Evolutionary conservation across 1,140 invertebrate genomes (phyloP).

Genomic region (Drosophila hydei): DNA sequence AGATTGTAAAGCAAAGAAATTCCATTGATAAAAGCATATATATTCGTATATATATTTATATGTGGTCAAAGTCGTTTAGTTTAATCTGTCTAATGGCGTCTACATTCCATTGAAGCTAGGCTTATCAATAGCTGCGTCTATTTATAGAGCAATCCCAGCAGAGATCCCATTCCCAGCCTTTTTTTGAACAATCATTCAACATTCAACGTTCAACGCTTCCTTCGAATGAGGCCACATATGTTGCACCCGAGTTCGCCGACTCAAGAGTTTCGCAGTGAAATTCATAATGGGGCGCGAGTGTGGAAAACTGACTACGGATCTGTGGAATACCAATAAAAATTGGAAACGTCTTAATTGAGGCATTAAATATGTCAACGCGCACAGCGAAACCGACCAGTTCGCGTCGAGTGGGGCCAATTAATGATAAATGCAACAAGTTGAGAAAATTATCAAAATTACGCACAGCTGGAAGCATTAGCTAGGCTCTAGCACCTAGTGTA

Average conservation of each 20-base stretch:
- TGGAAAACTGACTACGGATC: conserved; percentile 30
- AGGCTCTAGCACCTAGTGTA: conserved; percentile 2
- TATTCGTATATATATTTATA: neutral
- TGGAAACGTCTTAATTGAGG: conserved; percentile 50
- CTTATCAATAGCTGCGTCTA: conserved; percentile 32
- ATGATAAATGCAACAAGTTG: conserved; percentile 40
- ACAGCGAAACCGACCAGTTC: conserved; percentile 1
- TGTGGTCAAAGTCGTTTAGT: neutral
- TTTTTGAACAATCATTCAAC: conserved; percentile 30
- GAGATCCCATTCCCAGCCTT: neutral
- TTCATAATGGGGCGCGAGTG: conserved; percentile 18
- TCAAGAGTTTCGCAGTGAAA: conserved; percentile 6
- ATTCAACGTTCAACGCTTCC: conserved; percentile 18
- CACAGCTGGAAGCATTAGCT: conserved; percentile 26
- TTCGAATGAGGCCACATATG: conserved; percentile 17
- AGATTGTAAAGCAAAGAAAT: conserved; percentile 19
- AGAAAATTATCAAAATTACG: neutral
- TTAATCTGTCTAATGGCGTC: conserved; percentile 11
- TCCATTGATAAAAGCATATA: conserved; percentile 19
- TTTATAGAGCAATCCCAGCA: too few relatives aligned
- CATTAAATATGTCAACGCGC: conserved; percentile 46
- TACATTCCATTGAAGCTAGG: conserved; percentile 14
- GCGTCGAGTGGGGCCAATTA: conserved; percentile 31
- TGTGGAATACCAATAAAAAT: conserved; percentile 54
- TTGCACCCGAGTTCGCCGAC: neutral